These are phyloP conservation scores for Phortica variegata DNA, from an alignment of 1,140 invertebrate species.

Conservation along the genomic window DNA sequence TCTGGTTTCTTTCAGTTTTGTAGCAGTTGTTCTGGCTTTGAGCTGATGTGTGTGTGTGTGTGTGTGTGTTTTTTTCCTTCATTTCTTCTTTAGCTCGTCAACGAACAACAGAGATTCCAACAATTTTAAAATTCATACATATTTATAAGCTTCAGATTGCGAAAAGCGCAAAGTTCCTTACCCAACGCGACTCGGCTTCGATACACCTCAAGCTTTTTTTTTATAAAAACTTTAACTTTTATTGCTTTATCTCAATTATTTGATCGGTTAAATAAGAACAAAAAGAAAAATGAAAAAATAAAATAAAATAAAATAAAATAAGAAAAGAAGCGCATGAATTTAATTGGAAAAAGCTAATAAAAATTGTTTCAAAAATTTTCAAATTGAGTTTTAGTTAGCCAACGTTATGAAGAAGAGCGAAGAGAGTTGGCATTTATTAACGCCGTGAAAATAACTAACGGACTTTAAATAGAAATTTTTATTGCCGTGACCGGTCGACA, in stretches of 20 bases:
- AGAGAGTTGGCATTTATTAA: no score
- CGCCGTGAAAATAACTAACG: no score
- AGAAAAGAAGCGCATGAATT: background rate
- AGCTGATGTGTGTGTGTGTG: constrained; percentile 3
- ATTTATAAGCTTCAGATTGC: constrained; percentile 53
- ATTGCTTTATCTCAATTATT: constrained; percentile 44
- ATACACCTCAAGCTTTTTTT: constrained; percentile 17
- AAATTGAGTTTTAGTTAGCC: no score
- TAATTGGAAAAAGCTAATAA: no score
- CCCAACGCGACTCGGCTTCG: constrained; percentile 22
- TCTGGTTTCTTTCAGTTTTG: background rate
- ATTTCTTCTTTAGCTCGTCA: constrained; percentile 15
- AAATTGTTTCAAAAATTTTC: no score
- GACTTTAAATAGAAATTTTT: background rate
- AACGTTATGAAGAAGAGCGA: no score
- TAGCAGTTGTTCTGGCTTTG: constrained; percentile 10
- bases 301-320: background rate
- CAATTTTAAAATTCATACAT: constrained; percentile 56
- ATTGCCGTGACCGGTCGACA: background rate
- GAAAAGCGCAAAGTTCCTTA: constrained; percentile 39
- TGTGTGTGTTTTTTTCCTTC: constrained; percentile 16
- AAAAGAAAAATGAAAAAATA: background rate
- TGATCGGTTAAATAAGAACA: constrained; percentile 22
- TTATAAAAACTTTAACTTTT: constrained; percentile 16
- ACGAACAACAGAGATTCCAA: constrained; percentile 48